Evolutionary conservation across 2,797 vertebrate species (phyloP).

Genomic region (Typhlichthys eigenmanni): DNA sequence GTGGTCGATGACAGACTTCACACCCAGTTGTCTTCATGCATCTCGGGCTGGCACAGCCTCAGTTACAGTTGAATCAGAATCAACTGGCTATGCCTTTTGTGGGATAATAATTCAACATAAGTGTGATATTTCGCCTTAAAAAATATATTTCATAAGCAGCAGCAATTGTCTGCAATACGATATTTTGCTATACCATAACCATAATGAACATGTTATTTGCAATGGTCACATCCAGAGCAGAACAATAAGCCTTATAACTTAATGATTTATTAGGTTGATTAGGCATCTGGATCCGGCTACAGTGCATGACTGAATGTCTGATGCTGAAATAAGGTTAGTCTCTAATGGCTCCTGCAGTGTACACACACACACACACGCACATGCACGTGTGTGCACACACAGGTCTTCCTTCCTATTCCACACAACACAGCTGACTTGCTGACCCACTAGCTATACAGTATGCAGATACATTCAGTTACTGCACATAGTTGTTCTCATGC

Average conservation of each 20-base stretch:
- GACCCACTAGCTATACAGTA: neutral
- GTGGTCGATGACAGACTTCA: too few relatives aligned
- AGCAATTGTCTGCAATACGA: neutral
- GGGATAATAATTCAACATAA: neutral
- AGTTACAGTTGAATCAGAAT: neutral
- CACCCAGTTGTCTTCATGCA: slow-evolving; percentile 18
- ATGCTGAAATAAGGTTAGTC: slow-evolving; percentile 62
- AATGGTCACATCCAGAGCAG: slow-evolving; percentile 3
- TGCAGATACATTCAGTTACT: neutral
- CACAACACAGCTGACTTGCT: neutral
- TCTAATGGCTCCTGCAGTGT: slow-evolving; percentile 38
- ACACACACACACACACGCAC: neutral
- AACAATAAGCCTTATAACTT: slow-evolving; percentile 13
- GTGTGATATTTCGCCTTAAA: neutral
- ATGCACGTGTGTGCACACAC: neutral
- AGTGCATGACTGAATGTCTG: slow-evolving; percentile 52
- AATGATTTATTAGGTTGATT: slow-evolving; percentile 21
- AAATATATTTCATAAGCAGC: neutral
- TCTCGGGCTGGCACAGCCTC: slow-evolving; percentile 36
- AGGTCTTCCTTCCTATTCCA: too few relatives aligned
- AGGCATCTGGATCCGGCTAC: slow-evolving; percentile 62
- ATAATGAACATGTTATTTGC: slow-evolving; percentile 2
- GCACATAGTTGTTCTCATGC: neutral
- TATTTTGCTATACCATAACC: too few relatives aligned
- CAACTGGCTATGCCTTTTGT: neutral